phyloP scores from a whole-genome alignment of 2,113 vertebrate species.

The Etheostoma cragini region DNA sequence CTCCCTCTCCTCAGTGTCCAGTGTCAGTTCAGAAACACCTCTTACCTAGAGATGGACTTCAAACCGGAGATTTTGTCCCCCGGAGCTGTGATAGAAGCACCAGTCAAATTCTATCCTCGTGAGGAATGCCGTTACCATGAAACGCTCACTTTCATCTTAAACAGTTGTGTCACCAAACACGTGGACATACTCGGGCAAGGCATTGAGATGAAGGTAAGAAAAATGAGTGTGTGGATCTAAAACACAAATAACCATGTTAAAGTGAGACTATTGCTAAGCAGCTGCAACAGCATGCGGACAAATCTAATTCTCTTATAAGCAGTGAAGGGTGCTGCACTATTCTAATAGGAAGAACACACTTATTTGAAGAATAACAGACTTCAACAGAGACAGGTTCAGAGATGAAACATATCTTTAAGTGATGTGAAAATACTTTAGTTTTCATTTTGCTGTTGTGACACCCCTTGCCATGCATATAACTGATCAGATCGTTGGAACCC shows the following conservation, averaged over 20 bases:
- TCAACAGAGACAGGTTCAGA: neutral
- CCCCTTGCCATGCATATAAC: neutral
- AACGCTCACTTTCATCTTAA: conserved; percentile 87
- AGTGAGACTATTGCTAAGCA: neutral
- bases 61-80: conserved; percentile 76
- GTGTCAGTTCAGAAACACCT: conserved; percentile 84
- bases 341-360: neutral
- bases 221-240: neutral
- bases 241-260: neutral
- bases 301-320: neutral
- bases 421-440: neutral
- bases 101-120: conserved; percentile 87
- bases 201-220: conserved; percentile 87
- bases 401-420: neutral
- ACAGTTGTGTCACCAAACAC: conserved; percentile 79
- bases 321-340: neutral
- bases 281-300: neutral
- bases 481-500: neutral
- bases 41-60: conserved; percentile 83
- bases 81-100: conserved; percentile 81
- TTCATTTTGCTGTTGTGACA: neutral
- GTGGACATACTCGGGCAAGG: conserved; percentile 89
- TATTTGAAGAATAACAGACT: neutral
- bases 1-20: conserved; percentile 80
- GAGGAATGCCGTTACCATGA: conserved; percentile 84